Base-by-base conservation (phyloP, 53 echinoderm and acorn worm genomes). In the Antedon mediterranea region DNA sequence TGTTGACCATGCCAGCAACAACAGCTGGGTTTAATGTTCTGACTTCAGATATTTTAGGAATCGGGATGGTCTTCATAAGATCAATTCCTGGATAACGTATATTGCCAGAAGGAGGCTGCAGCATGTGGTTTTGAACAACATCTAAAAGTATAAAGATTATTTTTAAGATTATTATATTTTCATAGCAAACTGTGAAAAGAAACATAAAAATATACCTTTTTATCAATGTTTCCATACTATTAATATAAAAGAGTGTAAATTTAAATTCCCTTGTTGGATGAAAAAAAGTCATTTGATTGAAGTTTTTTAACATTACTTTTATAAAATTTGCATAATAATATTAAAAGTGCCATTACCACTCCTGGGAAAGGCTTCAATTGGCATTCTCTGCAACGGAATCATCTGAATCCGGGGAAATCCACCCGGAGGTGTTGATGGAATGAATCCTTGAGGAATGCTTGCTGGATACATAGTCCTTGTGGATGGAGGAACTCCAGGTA, bases 391-490 rank as follows among this genome's bases (percentile, higher is more conserved):
- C 57, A 57, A 57, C 20, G 57, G 57, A 13, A 57, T 57, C 57
- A 57, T 57, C 23, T 57, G 57, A 23, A 57, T 57, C 7, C 57
- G 11, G 23, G 57, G 57, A 26, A 57, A 57, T 57, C 57, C 57
- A 57, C 57, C 57, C 23, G 57, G 57, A 18, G 23, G 15, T 3
- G 57, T 57, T 57, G 57, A 6, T 57, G 57, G 57, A 57, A 57
- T 57, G 57, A 57, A 57, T 57, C 57, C 57, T 57, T 57, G 57
- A 57, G 57, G 57, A 57, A 57, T 57, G 57, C 57, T 57, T 57
- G 14, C 9, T 57, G 57, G 57, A 23, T 57, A 57, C 57, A 57
- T 57, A 18, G 2, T 57, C 57, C 57, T 57, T 18, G 57, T 13
- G 9, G 37, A 37, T 4, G 57, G 57, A 6, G 57, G 57, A 3